Base-by-base conservation (phyloP, 1,140 invertebrate genomes). In the Orchesella cincta region DNA sequence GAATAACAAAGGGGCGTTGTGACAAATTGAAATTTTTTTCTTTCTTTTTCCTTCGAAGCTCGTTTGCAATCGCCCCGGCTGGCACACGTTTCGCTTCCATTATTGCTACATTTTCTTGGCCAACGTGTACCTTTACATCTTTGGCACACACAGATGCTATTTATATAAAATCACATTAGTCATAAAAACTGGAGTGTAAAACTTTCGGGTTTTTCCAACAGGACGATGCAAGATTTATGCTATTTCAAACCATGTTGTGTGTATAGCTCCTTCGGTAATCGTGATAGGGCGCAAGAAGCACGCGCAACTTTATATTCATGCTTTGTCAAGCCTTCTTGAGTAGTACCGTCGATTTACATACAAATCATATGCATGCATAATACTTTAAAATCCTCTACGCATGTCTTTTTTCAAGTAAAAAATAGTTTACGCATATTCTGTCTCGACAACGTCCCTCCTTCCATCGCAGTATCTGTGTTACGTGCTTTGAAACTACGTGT, bases 11-110 rank as follows among this genome's bases (percentile, higher is more conserved):
- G 73, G 80, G 71, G 77, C 77, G 80, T 81, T 81, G 62, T 67
- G 80, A 81, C 80, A 81, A 81, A 81, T 81, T 81, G 80, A 79
- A 80, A 71, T 75, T 76, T 78, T 57, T 57, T 57, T 70, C 16
- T n/a, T 70, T 23, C 23, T 39, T 67, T 33, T 33, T 67, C 31
- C 31, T 67, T 67, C 39, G 39, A 18, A 18, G 5, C 18, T 46
- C 39, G 39, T 46, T 46, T 18, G 39, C 39, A 46, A 18, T 46
- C 18, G 39, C 39, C 18, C 18, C 5, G 39, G n/a, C n/a, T n/a
- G n/a, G 39, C 39, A 46, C 39, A 18, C 39, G 39, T 46, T 46
- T 46, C n/a, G n/a, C n/a, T 46, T 18, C 39, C 39, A 18, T 46
- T 46, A 46, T 46, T 46, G 39, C 39, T 46, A 8, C 5, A 18